These are phyloP conservation scores for Cygnus atratus DNA, from an alignment of 2,113 vertebrate species.

Conservation along the genomic window DNA sequence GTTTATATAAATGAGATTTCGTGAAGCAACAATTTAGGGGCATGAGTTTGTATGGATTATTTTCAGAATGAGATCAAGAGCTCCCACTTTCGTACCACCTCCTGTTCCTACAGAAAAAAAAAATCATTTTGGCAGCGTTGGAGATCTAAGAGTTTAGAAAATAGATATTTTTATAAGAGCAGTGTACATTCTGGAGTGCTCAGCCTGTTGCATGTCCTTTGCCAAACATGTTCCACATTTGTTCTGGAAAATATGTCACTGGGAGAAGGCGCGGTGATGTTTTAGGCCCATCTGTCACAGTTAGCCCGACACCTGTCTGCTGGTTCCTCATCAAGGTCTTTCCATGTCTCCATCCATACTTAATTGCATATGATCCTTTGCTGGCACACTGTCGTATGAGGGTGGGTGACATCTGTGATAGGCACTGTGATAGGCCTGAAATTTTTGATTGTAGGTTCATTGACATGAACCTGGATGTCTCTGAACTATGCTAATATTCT, in stretches of 20 bases:
- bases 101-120: neutral
- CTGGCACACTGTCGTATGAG: neutral
- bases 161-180: neutral
- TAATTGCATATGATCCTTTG: neutral
- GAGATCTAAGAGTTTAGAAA: neutral
- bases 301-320: neutral
- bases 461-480: neutral
- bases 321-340: neutral
- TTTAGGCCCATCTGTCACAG: neutral
- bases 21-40: neutral
- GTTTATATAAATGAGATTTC: neutral
- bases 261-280: neutral
- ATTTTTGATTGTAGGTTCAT: neutral
- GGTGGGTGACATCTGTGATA: neutral
- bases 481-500: neutral
- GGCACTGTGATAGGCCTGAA: neutral
- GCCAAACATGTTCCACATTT: neutral
- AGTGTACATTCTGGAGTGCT: neutral
- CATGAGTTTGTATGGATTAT: neutral
- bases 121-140: neutral
- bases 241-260: neutral
- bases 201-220: neutral
- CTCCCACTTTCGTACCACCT: neutral
- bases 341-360: fast-evolving
- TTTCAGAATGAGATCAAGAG: neutral